phyloP scores from a whole-genome alignment of 2,888 invertebrate species.

The Phorcus lineatus region DNA sequence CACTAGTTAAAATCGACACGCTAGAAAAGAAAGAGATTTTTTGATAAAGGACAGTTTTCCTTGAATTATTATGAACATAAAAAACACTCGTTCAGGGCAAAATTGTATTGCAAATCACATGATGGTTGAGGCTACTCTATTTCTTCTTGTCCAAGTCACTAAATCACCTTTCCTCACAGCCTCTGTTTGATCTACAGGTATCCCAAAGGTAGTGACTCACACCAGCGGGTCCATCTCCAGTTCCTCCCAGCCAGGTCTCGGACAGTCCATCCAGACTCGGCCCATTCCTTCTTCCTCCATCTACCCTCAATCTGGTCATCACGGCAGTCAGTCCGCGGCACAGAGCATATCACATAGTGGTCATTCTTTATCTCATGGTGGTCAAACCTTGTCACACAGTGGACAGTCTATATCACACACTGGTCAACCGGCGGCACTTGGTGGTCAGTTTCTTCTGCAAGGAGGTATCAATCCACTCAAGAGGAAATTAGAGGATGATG shows the following conservation, averaged over 20 bases:
- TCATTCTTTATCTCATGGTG: too few species aligned
- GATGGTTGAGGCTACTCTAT: too few species aligned
- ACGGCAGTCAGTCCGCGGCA: background rate
- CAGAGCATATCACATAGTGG: too few species aligned
- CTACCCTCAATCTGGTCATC: background rate
- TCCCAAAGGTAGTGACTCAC: constrained; percentile 6
- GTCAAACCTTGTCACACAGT: too few species aligned
- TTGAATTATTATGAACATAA: too few species aligned
- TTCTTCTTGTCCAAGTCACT: too few species aligned
- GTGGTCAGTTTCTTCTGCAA: background rate
- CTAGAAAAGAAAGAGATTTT: too few species aligned
- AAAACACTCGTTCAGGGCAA: too few species aligned
- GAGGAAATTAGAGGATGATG: constrained; percentile 65
- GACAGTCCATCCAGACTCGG: background rate
- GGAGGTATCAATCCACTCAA: constrained; percentile 55
- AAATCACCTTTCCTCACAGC: background rate
- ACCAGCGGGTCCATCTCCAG: background rate
- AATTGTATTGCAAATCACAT: too few species aligned
- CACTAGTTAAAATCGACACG: too few species aligned
- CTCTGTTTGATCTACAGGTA: constrained; percentile 12
- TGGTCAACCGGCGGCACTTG: background rate
- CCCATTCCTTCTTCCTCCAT: background rate
- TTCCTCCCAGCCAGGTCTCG: background rate
- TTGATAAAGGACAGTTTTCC: too few species aligned
- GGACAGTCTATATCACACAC: background rate